These are phyloP conservation scores for Xiphophorus birchmanni DNA, from an alignment of 2,797 vertebrate genomes.

Conservation along the genomic window DNA sequence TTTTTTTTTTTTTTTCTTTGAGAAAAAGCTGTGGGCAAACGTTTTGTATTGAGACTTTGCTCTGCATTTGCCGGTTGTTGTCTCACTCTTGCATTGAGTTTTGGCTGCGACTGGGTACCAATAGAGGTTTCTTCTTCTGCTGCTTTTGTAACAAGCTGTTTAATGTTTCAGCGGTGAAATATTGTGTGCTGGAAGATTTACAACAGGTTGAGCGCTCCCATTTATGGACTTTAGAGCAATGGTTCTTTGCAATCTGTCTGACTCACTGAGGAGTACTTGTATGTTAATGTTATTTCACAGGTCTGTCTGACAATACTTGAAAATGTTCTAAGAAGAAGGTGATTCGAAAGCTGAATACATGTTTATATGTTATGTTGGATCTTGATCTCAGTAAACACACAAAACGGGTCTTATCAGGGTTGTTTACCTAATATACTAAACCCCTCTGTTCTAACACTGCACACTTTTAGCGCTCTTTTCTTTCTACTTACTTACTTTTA, in stretches of 20 bases:
- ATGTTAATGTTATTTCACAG: not conserved
- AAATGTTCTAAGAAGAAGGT: not conserved
- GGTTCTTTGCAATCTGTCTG: not conserved
- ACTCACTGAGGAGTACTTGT: not conserved
- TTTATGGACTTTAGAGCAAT: not conserved
- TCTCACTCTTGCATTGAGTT: not conserved
- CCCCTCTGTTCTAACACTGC: constrained; percentile 47
- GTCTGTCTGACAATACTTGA: not conserved
- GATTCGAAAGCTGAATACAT: not conserved
- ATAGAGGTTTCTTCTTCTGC: not conserved
- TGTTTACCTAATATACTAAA: constrained; percentile 50
- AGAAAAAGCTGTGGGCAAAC: not conserved
- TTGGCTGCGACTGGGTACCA: not conserved
- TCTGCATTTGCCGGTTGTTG: not conserved
- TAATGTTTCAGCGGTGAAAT: not conserved
- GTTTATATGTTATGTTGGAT: not conserved
- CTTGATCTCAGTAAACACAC: not conserved
- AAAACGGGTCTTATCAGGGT: not conserved
- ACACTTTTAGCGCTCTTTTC: constrained; percentile 17
- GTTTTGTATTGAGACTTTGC: not conserved
- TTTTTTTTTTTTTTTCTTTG: not conserved
- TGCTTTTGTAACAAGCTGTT: not conserved
- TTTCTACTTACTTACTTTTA: constrained; percentile 18
- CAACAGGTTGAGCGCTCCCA: not conserved
- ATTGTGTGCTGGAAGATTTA: not conserved